Evolutionary conservation across 1,140 invertebrate genomes (phyloP), one percentile per base, ranked within the genome.

Genomic region (Cotesia chilonis): DNA sequence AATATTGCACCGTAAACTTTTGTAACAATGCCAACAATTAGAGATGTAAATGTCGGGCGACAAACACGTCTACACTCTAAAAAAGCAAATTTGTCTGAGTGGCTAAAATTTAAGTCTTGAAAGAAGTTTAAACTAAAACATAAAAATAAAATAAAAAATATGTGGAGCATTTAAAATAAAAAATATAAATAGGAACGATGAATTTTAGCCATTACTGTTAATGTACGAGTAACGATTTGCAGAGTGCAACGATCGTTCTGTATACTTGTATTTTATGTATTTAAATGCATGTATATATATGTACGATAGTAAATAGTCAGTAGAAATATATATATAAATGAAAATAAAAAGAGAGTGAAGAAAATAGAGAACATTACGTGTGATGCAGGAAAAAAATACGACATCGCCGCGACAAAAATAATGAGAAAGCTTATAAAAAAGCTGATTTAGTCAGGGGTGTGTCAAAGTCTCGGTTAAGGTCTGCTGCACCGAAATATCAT

Each of bases 381-480:
- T 38, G 12, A 17, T 14, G 47, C n/a, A 17, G 38, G 63, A 70
- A 61, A 70, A 70, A 69, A 37, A 69, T 57, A 14, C 38, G 12
- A 36, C 36, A 36, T 37, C 60, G 36, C 14, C 60, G 37, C 71
- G 79, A 81, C 81, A 81, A 82, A 81, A 81, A 82, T 81, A 81
- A 80, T 82, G 78, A 68, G 78, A 71, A 55, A 71, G 63, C 70
- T 71, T 72, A 73, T 75, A 71, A 71, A 75, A 77, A 79, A 79
- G 75, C 77, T 75, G 70, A 77, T 77, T 76, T 79, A 77, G 77
- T 52, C 70, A 7, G 36, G 74, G 72, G 64, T 68, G 47, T 68
- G 63, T 67, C 64, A 37, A 47, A 54, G 10, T 17, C 71, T 51
- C 67, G 60, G 65, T 10, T 4, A 59, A 59, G 9, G 41, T 52